Base-by-base conservation (phyloP, 2,888 invertebrate species). In the Eretmocerus hayati region DNA sequence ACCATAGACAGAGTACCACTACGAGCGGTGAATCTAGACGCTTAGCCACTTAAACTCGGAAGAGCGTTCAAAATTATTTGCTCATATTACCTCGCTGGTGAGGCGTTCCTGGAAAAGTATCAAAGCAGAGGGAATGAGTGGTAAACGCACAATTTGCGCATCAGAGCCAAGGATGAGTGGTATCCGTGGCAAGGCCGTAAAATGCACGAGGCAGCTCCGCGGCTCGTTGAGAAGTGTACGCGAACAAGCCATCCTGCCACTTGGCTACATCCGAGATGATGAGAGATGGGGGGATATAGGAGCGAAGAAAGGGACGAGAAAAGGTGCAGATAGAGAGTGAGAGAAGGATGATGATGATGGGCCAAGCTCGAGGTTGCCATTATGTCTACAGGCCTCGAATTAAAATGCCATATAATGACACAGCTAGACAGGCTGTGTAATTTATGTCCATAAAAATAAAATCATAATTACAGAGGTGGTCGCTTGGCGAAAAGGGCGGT, bases 371-470 rank as follows among this genome's bases (percentile, higher is more conserved):
- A 63, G 60, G 63, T 66, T 58, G 63, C 66, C 66, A 68, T 68
- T 67, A 68, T 66, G 67, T 67, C 66, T 62, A 58, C 63, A 65
- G 64, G 64, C 68, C 67, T 68, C 65, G 68, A 68, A 68, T 68
- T 68, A 68, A 68, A 68, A 68, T 68, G 66, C 66, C 66, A 65
- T 66, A 67, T 68, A 68, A 68, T 68, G 68, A 67, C 68, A 68
- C 66, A 63, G 67, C 65, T 61, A 63, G 61, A 57, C 62, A 56
- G 62, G 56, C 61, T 60, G 66, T 64, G 58, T 68, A 68, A 68
- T 68, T 68, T 68, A 67, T 68, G 68, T 66, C 67, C 68, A 68
- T 68, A 68, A 68, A 68, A 68, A 66, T 68, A 68, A 68, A 68
- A 68, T 68, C 68, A 67, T 68, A 68, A 68, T 68, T 67, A 68